Conservation (phyloP, 2,113 vertebrate species). For the Puma concolor region DNA sequence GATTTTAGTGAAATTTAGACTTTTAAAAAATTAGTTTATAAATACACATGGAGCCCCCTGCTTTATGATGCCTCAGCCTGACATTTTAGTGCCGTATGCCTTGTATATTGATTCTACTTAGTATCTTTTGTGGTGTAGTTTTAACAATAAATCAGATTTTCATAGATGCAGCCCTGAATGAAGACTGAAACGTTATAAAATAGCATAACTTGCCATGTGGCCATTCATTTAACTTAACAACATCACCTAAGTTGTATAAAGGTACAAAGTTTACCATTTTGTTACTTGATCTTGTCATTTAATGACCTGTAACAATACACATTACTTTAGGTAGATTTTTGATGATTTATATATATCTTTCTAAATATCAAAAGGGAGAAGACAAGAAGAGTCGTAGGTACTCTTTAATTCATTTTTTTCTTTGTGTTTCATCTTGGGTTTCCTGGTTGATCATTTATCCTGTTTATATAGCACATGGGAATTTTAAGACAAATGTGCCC, state of each 20-base stretch:
- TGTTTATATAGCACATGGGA: neutral
- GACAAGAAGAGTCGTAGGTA: neutral
- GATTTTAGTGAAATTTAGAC: neutral
- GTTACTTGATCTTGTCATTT: neutral
- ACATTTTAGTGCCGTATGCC: neutral
- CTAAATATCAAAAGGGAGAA: constrained; percentile 13
- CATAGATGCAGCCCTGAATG: neutral
- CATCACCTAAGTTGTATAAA: neutral
- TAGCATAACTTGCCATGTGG: neutral
- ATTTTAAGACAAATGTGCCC: constrained; percentile 1
- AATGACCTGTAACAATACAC: neutral
- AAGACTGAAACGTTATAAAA: neutral
- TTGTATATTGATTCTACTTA: neutral
- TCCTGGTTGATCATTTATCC: neutral
- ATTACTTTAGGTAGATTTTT: neutral
- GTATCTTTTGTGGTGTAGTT: neutral
- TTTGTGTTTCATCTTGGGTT: constrained; percentile 53
- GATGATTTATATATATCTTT: neutral
- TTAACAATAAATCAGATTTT: constrained; percentile 30
- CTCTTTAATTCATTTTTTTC: constrained; percentile 19
- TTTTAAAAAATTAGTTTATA: constrained; percentile 22
- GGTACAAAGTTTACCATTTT: neutral
- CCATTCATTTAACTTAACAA: neutral
- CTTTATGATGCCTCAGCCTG: neutral
- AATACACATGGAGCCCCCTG: neutral